Percentiles rank a stretch among this genome's conserved stretches.
Evolutionary conservation across 2,797 vertebrate species (phyloP).

Genomic region (Hoplostethus mediterraneus): DNA sequence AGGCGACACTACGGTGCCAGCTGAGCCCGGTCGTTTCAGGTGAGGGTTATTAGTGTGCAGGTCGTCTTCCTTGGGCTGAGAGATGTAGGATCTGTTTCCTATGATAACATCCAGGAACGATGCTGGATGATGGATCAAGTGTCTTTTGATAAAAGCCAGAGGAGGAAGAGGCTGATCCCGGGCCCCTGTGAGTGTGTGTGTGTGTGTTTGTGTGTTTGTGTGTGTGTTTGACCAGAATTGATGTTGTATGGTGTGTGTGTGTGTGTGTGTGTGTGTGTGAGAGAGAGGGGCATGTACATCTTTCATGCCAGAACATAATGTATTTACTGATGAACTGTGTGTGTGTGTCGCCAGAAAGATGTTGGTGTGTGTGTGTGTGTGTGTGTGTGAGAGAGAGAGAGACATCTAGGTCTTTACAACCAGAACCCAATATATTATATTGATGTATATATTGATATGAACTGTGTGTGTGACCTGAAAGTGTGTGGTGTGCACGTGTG

Average conservation of each 20-base stretch:
- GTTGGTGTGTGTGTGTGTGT: no score
- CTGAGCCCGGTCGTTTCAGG: slow-evolving; percentile 46
- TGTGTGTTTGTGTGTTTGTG: background rate
- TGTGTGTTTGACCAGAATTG: no score
- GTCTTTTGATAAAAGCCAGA: slow-evolving; percentile 37
- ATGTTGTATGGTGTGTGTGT: background rate
- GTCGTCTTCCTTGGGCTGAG: slow-evolving; percentile 10
- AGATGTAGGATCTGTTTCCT: slow-evolving; percentile 48
- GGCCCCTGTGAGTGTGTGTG: background rate
- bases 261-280: slow-evolving; percentile 1
- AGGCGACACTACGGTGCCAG: slow-evolving; percentile 12
- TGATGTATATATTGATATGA: background rate
- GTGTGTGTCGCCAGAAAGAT: background rate
- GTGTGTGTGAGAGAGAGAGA: background rate
- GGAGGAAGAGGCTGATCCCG: slow-evolving; percentile 7
- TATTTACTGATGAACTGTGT: background rate
- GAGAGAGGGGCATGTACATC: background rate
- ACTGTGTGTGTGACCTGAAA: background rate
- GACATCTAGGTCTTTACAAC: slow-evolving; percentile 1
- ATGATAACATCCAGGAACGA: slow-evolving; percentile 52
- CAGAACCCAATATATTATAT: background rate
- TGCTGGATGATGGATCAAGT: slow-evolving; percentile 50
- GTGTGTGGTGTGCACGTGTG: no score
- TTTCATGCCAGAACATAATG: slow-evolving; percentile 6
- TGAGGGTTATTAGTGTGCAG: slow-evolving; percentile 42